Evolutionary conservation across 2,113 vertebrate species (phyloP), one percentile per base, ranked within the genome.

Genomic region (Cheilinus undulatus): DNA sequence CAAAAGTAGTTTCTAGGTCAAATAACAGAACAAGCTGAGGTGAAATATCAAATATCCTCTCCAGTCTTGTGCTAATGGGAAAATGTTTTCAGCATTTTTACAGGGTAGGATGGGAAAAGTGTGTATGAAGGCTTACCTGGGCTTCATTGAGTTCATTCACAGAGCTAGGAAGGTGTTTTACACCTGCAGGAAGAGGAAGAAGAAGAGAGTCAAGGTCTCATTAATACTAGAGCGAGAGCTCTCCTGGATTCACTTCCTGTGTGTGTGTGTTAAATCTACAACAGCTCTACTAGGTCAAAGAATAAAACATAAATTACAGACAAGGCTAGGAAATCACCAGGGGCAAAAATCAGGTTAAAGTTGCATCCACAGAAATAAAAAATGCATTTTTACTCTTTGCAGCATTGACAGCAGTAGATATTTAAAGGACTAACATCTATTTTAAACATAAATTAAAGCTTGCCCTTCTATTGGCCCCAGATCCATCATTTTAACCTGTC

Each of bases 211-310:
- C 4, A 40, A 17, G 32, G 32, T 68, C 19, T 27, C 38, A 66
- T 66, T 52, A 64, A 61, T 70, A 48, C 3, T 59, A 20, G 28
- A 57, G 36, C 46, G 50, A 43, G 40, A 19, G 28, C 72, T 79
- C 26, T 61, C 38, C 32, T 1, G 28, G 11, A 74, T 65, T 12
- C 32, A 50, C 19, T 24, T 30, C 19, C 14, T 38, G 3, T 66
- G 14, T 62, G 14, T 63, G 17, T 34, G 23, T 42, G 20, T 6
- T 23, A 65, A 69, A 40, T 4, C 24, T 36, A 28, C 22, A 49
- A 38, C 20, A 32, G 10, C 23, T n/a, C 30, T 15, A 15, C 13
- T 42, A 3, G 38, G 4, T 42, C 14, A 42, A 15, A 32, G 30
- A 32, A 32, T 6, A 9, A 32, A 32, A 32, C 30, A 32, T 30